Conservation (phyloP, 2,888 invertebrate species). For the Hoplodrina blanda region DNA sequence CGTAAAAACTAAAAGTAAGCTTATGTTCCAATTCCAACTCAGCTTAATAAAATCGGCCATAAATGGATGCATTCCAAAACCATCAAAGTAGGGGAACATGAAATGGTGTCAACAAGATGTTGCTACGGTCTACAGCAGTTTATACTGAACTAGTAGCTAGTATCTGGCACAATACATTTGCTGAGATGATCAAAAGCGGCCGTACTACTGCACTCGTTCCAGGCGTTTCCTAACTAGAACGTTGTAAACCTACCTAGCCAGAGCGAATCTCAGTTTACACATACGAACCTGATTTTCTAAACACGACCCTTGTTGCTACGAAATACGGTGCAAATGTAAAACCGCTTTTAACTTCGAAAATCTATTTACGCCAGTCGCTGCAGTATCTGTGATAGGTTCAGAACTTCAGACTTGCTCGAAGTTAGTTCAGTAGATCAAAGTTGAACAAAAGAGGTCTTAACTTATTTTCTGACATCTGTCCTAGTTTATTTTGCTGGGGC, state of each 20-base stretch:
- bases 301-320: slow-evolving; percentile 34
- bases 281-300: slow-evolving; percentile 60
- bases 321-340: slow-evolving; percentile 46
- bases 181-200: slow-evolving; percentile 51
- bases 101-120: slow-evolving; percentile 51
- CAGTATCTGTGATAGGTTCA: slow-evolving; percentile 38
- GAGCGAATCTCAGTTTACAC: slow-evolving; percentile 65
- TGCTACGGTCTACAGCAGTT: slow-evolving; percentile 20
- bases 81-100: slow-evolving; percentile 33
- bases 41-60: slow-evolving; percentile 33
- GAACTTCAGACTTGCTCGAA: slow-evolving; percentile 48
- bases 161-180: slow-evolving; percentile 41
- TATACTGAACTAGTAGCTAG: slow-evolving; percentile 33
- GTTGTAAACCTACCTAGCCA: slow-evolving; percentile 45
- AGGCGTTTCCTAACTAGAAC: slow-evolving; percentile 61
- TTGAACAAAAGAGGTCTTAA: slow-evolving; percentile 44
- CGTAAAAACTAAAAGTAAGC: slow-evolving; percentile 17
- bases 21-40: slow-evolving; percentile 27
- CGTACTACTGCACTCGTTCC: slow-evolving; percentile 48
- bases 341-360: slow-evolving; percentile 42
- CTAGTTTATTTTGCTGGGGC: slow-evolving; percentile 26
- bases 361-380: slow-evolving; percentile 47
- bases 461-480: slow-evolving; percentile 48
- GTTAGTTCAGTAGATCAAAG: slow-evolving; percentile 55
- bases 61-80: slow-evolving; percentile 36